Evolutionary conservation across 2,797 vertebrate species (phyloP).

Genomic region (Semaprochilodus insignis): DNA sequence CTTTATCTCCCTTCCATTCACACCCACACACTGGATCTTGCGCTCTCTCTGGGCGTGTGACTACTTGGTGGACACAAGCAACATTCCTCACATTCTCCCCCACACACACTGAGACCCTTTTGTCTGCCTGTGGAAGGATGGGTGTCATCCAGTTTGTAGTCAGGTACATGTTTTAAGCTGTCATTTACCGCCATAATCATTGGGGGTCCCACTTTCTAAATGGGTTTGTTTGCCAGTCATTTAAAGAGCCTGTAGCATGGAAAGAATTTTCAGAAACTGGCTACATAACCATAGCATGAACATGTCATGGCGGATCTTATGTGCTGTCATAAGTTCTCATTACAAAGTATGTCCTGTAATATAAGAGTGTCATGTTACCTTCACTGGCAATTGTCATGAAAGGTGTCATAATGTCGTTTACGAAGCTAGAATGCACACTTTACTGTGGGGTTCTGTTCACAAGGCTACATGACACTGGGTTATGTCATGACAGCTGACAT

Average conservation of each 20-base stretch:
- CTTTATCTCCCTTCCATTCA: background rate
- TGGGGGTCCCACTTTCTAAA: background rate
- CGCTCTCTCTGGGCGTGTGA: slow-evolving; percentile 39
- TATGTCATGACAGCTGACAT: too few species aligned
- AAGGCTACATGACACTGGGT: too few species aligned
- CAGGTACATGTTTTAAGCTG: background rate
- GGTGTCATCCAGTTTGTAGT: background rate
- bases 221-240: background rate
- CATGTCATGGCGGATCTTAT: background rate
- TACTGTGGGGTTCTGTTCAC: too few species aligned
- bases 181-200: slow-evolving; percentile 5
- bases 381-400: too few species aligned
- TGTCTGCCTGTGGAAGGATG: slow-evolving; percentile 22
- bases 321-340: too few species aligned
- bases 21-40: background rate
- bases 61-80: slow-evolving; percentile 23
- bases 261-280: background rate
- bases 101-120: slow-evolving; percentile 25
- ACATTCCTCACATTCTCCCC: slow-evolving; percentile 43
- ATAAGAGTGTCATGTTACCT: too few species aligned
- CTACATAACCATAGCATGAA: background rate
- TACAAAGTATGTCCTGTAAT: too few species aligned
- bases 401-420: too few species aligned
- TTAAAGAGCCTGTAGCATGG: background rate
- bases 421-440: too few species aligned